A percentile compares a stretch with the other conserved stretches of the same genome.
phyloP scores from a whole-genome alignment of 2,888 invertebrate species.

The Eristalis pertinax region DNA sequence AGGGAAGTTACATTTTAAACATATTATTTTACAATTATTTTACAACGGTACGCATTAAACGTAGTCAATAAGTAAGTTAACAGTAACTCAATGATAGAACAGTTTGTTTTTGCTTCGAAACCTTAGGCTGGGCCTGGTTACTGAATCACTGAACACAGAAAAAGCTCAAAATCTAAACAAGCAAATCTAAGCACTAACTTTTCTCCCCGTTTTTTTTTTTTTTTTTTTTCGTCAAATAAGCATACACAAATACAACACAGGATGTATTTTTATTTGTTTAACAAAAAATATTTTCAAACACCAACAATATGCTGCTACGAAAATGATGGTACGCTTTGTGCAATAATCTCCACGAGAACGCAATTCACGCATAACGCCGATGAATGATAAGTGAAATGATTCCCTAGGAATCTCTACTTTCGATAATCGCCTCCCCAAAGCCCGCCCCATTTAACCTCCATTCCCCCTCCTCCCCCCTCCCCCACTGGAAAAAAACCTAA shows the following conservation, averaged over 20 bases:
- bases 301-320: conserved; percentile 20
- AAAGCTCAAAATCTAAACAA: conserved; percentile 66
- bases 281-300: conserved; percentile 16
- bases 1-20: conserved; percentile 44
- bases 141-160: conserved; percentile 18
- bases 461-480: neutral
- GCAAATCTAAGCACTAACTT: conserved; percentile 40
- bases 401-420: conserved; percentile 46
- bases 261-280: conserved; percentile 27
- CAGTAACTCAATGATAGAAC: conserved; percentile 2
- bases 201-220: neutral
- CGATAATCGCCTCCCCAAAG: neutral
- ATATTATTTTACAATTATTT: conserved; percentile 34
- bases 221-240: neutral
- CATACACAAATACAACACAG: conserved; percentile 8
- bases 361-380: conserved; percentile 29
- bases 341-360: conserved; percentile 71
- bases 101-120: conserved; percentile 46
- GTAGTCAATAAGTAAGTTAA: conserved; percentile 49
- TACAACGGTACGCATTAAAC: conserved; percentile 37
- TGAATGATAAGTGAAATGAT: conserved; percentile 13
- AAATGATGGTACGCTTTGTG: conserved; percentile 58
- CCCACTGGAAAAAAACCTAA: conserved; percentile 14
- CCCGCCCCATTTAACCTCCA: conserved; percentile 15
- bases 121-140: conserved; percentile 62